Evolutionary conservation across 2,113 vertebrate genomes (phyloP), one percentile per base, ranked within the genome.

Genomic region (Ursus arctos): DNA sequence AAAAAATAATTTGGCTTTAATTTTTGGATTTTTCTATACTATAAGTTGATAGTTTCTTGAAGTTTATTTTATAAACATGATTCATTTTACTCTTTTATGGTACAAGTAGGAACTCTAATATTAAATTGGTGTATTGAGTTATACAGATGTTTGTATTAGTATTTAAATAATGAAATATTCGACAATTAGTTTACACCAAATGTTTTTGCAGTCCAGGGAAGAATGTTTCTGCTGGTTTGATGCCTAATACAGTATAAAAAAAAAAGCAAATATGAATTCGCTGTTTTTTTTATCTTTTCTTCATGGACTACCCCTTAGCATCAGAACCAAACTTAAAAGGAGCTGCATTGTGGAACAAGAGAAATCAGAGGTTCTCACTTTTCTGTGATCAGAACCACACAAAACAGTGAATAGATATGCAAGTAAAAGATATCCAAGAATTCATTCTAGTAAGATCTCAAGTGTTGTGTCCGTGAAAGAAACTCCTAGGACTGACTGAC

Each of bases 21-120:
- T 76, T 98, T 96, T 96, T 96, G 82, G 24, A 76, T 96, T 98
- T 98, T 97, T 97, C 77, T 88, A 65, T 93, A 53, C 19, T 89
- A 0, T 96, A 97, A 95, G 96, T 97, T 98, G 86, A 98, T 98
- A 98, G 92, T 98, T 98, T 96, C 95, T 98, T 94, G 84, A 98
- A 22, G 92, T 97, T 98, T 89, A 92, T 92, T 98, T 98, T 94
- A 96, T 96, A 94, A 96, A 98, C 31, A 84, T 89, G 96, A 98
- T 97, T 98, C 81, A 91, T 98, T 98, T 95, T 97, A 97, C 96
- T 97, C 40, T 97, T 98, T 98, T 98, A 89, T 96, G 88, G 57
- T 97, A 98, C 59, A 51, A 98, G 28, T 97, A 97, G 82, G 90
- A 77, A 97, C 49, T 92, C 96, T 95, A 80, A 98, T 85, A 95